Evolutionary conservation across 2,888 invertebrate genomes (phyloP).

Genomic region (Ametastegia equiseti): DNA sequence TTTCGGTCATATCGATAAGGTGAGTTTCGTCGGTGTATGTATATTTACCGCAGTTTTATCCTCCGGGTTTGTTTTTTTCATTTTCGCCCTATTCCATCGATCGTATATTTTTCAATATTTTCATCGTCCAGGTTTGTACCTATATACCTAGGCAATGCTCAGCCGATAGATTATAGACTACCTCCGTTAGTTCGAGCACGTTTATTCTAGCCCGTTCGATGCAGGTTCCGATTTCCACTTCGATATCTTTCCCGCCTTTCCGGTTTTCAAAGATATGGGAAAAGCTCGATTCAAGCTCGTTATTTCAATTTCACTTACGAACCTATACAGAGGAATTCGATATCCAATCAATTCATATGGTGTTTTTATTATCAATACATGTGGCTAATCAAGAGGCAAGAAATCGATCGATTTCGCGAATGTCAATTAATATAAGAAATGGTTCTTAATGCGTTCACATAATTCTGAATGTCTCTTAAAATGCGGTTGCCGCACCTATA

Average conservation of each 20-base stretch:
- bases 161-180: background rate
- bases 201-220: background rate
- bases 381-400: no score
- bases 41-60: background rate
- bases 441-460: no score
- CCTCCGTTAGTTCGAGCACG: background rate
- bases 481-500: no score
- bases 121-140: background rate
- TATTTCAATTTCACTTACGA: background rate
- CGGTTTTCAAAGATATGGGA: constrained; percentile 3
- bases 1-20: background rate
- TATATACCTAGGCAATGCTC: background rate
- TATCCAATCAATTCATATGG: no score
- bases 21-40: background rate
- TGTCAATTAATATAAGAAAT: no score
- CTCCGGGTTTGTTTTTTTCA: background rate
- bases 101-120: background rate
- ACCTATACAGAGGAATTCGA: no score
- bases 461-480: no score
- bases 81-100: background rate
- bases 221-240: background rate
- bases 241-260: background rate
- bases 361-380: no score
- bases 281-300: background rate
- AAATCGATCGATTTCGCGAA: no score